Evolutionary conservation across 2,888 invertebrate species (phyloP).

Genomic region (Cepaea hortensis): DNA sequence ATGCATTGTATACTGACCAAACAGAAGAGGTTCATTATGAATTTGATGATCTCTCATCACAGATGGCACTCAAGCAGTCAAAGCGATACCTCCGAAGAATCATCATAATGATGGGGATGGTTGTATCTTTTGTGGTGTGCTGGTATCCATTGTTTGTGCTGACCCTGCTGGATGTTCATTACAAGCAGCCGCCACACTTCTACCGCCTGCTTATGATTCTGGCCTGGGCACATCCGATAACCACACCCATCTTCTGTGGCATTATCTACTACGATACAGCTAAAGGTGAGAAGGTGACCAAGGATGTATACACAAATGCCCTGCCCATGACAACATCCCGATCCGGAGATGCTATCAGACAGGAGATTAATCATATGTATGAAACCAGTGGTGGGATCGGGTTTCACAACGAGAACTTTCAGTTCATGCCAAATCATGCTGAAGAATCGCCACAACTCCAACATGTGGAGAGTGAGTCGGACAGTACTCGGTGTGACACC

Average conservation of each 20-base stretch:
- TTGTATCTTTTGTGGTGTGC: constrained; percentile 84
- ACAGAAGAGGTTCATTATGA: constrained; percentile 52
- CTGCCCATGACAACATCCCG: constrained; percentile 62
- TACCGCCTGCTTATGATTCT: constrained; percentile 75
- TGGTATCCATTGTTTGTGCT: constrained; percentile 94
- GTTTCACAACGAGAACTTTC: constrained; percentile 48
- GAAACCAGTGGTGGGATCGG: constrained; percentile 25
- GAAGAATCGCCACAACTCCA: background rate
- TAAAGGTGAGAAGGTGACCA: constrained; percentile 57
- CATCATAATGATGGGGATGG: constrained; percentile 65
- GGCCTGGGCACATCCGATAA: constrained; percentile 74
- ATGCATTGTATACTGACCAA: constrained; percentile 23
- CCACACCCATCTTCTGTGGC: constrained; percentile 72
- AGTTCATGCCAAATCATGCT: constrained; percentile 20
- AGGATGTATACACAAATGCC: constrained; percentile 63
- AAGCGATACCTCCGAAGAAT: constrained; percentile 63
- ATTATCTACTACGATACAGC: constrained; percentile 66
- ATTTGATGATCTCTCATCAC: constrained; percentile 46
- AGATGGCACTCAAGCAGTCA: constrained; percentile 50
- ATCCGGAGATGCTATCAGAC: constrained; percentile 47
- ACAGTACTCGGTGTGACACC: constrained; percentile 33
- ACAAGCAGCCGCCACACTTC: constrained; percentile 62
- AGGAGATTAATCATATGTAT: constrained; percentile 30
- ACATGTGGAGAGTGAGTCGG: constrained; percentile 20
- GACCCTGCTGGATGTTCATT: constrained; percentile 80